phyloP scores from a whole-genome alignment of 2,797 vertebrate genomes.

The Chaenodraco wilsoni region DNA sequence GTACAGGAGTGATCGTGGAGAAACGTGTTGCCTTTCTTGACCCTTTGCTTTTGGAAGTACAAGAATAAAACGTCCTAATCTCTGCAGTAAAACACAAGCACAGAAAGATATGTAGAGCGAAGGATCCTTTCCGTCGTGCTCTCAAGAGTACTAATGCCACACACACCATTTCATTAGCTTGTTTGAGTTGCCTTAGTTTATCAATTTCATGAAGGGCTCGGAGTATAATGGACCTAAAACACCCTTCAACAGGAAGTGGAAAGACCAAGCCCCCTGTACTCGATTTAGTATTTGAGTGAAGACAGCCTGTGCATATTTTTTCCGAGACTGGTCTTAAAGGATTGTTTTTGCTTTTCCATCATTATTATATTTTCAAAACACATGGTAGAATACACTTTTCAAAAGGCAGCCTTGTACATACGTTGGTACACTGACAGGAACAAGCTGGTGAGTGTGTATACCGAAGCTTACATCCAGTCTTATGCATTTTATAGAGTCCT shows the following conservation, averaged over 20 bases:
- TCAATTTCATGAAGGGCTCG: slow-evolving; percentile 75
- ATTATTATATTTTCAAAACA: slow-evolving; percentile 43
- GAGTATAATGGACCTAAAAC: slow-evolving; percentile 71
- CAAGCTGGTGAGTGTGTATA: slow-evolving; percentile 78
- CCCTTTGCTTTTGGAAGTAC: slow-evolving; percentile 27
- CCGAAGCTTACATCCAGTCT: slow-evolving; percentile 90
- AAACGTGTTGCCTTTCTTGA: slow-evolving; percentile 40
- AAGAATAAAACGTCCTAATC: slow-evolving; percentile 40
- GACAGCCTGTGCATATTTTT: slow-evolving; percentile 60
- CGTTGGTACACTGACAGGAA: slow-evolving; percentile 64
- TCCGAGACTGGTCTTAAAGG: slow-evolving; percentile 60
- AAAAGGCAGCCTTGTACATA: slow-evolving; percentile 61
- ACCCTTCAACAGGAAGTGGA: slow-evolving; percentile 64
- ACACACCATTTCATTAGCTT: slow-evolving; percentile 40
- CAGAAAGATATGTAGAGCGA: slow-evolving; percentile 31
- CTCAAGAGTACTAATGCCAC: slow-evolving; percentile 36
- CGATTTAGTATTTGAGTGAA: slow-evolving; percentile 71
- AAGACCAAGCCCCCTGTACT: slow-evolving; percentile 65
- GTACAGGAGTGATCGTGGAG: slow-evolving; percentile 43
- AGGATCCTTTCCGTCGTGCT: slow-evolving; percentile 20
- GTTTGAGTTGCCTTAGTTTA: slow-evolving; percentile 78
- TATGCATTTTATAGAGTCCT: slow-evolving; percentile 81
- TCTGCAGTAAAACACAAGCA: slow-evolving; percentile 65
- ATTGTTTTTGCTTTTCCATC: slow-evolving; percentile 57
- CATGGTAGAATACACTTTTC: slow-evolving; percentile 33